Conservation (phyloP, 2,888 invertebrate genomes). For the Eucera pruinosa region DNA sequence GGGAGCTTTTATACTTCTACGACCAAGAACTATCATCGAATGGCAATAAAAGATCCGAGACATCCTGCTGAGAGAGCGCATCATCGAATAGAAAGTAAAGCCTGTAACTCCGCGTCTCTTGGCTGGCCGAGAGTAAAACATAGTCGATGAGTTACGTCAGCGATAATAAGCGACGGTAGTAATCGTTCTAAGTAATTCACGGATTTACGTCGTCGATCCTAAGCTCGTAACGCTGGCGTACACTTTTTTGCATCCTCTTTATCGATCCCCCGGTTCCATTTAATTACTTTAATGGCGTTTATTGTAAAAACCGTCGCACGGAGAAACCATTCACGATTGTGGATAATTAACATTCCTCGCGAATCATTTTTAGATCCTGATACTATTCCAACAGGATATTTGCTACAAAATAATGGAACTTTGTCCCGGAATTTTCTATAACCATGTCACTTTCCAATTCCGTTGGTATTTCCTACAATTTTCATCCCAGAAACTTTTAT, state of each 20-base stretch:
- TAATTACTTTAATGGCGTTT: slow-evolving; percentile 13
- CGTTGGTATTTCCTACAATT: too few relatives aligned
- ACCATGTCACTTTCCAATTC: too few relatives aligned
- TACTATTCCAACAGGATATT: not conserved
- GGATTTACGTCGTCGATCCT: slow-evolving; percentile 14
- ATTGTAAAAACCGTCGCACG: not conserved
- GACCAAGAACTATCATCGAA: slow-evolving; percentile 40
- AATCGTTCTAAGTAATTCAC: slow-evolving; percentile 58
- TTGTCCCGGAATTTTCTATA: too few relatives aligned
- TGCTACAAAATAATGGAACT: not conserved
- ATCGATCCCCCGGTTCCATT: slow-evolving; percentile 18
- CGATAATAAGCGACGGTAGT: slow-evolving; percentile 52
- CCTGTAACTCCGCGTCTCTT: slow-evolving; percentile 44
- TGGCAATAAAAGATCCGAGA: slow-evolving; percentile 35
- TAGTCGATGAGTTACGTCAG: slow-evolving; percentile 63
- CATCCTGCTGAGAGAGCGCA: slow-evolving; percentile 54
- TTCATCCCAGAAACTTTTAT: too few relatives aligned
- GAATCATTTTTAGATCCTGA: not conserved
- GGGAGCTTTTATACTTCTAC: slow-evolving; percentile 27
- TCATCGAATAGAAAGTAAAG: slow-evolving; percentile 70
- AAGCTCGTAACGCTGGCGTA: not conserved
- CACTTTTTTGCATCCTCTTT: not conserved
- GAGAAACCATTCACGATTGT: not conserved
- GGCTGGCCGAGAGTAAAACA: slow-evolving; percentile 49
- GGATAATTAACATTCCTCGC: slow-evolving; percentile 2